Conservation (phyloP, 1,140 invertebrate species). For the Ips nitidus region DNA sequence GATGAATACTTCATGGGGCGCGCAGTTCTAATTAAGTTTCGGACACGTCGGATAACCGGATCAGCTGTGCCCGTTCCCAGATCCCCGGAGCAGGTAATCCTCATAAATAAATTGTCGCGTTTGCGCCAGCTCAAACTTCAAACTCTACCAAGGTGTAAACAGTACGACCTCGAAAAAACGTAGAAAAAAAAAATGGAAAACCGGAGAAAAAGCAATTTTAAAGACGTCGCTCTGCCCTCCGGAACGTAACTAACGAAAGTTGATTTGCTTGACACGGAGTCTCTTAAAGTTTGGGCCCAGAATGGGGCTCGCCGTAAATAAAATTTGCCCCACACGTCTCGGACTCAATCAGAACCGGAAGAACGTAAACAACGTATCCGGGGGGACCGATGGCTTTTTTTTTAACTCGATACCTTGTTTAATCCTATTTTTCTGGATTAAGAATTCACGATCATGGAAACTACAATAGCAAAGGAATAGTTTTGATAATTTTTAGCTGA, state of each 20-base stretch:
- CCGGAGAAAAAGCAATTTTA: not conserved
- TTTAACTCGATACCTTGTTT: conserved; percentile 7
- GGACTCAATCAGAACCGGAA: conserved; percentile 24
- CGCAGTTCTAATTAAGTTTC: conserved; percentile 22
- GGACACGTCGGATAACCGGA: conserved; percentile 19
- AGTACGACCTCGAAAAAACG: not conserved
- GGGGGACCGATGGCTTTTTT: not conserved
- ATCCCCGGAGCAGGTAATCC: conserved; percentile 3
- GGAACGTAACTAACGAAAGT: conserved; percentile 9
- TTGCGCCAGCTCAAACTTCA: not conserved
- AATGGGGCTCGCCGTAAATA: conserved; percentile 6
- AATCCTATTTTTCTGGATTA: not conserved
- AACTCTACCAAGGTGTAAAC: not conserved
- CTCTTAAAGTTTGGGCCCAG: conserved; percentile 1
- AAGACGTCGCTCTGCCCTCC: not conserved
- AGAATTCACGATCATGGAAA: too few relatives aligned
- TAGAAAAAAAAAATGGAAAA: not conserved
- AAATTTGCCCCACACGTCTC: conserved; percentile 17
- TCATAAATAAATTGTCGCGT: conserved; percentile 11
- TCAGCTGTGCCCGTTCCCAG: conserved; percentile 9
- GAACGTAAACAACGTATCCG: conserved; percentile 17
- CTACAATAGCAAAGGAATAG: too few relatives aligned
- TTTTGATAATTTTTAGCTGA: too few relatives aligned
- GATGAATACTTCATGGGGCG: conserved; percentile 14
- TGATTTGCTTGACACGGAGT: conserved; percentile 11